Evolutionary conservation across 1,140 invertebrate genomes (phyloP).

Genomic region (Ceratosolen fusciceps): DNA sequence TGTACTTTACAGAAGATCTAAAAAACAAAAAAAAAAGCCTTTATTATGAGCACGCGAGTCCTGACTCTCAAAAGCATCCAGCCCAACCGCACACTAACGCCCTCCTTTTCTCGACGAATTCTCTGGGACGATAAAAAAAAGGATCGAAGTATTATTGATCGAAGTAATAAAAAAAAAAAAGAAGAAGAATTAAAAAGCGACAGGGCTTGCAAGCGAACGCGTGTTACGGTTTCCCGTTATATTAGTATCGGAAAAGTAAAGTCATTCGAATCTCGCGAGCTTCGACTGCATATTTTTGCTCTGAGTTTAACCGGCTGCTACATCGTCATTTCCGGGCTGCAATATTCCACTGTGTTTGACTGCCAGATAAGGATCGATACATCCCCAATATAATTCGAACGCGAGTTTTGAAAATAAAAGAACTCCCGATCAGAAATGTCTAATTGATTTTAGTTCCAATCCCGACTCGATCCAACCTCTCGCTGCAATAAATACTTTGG

Average conservation of each 20-base stretch:
- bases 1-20: neutral
- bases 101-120: too few species aligned
- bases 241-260: conserved; percentile 35
- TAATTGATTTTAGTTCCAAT: neutral
- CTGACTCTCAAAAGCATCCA: too few species aligned
- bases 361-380: conserved; percentile 18
- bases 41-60: neutral
- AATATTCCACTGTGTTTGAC: neutral
- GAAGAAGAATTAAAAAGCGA: neutral
- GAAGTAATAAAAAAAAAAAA: neutral
- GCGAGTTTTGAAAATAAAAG: neutral
- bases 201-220: conserved; percentile 4
- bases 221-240: conserved; percentile 30
- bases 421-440: neutral
- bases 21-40: neutral
- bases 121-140: neutral
- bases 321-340: conserved; percentile 33
- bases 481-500: too few species aligned
- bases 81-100: too few species aligned
- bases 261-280: neutral
- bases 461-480: too few species aligned
- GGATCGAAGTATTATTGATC: neutral
- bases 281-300: neutral
- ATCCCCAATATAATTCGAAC: neutral
- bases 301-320: conserved; percentile 5